These are phyloP conservation scores for Nibea albiflora DNA, from an alignment of 2,113 vertebrate species.

Conservation along the genomic window DNA sequence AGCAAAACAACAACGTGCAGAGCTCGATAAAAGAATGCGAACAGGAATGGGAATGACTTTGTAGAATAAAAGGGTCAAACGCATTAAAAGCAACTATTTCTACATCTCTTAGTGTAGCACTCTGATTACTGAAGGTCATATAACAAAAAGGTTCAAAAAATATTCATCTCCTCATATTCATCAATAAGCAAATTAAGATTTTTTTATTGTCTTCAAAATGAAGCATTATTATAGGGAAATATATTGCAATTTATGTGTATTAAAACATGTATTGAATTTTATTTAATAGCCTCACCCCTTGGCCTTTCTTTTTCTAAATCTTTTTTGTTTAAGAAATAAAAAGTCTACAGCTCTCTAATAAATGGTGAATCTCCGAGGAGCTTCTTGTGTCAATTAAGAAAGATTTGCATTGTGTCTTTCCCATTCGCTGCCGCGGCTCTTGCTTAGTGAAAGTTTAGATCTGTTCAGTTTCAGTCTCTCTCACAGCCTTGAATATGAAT, in stretches of 20 bases:
- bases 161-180: too few species aligned
- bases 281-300: background rate
- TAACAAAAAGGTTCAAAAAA: background rate
- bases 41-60: background rate
- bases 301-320: background rate
- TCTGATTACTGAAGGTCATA: background rate
- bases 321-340: background rate
- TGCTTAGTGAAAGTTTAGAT: conserved; percentile 20
- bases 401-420: background rate
- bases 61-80: background rate
- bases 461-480: conserved; percentile 3
- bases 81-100: background rate
- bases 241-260: background rate
- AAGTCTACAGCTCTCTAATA: background rate
- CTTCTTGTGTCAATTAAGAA: background rate
- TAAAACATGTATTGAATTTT: background rate
- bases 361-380: background rate
- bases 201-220: background rate
- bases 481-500: conserved; percentile 18
- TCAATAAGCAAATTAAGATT: background rate
- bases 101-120: too few species aligned
- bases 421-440: background rate
- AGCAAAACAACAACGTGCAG: background rate
- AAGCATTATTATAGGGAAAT: background rate
- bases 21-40: background rate